Evolutionary conservation across 2,113 vertebrate species (phyloP).

Genomic region (Etheostoma spectabile): DNA sequence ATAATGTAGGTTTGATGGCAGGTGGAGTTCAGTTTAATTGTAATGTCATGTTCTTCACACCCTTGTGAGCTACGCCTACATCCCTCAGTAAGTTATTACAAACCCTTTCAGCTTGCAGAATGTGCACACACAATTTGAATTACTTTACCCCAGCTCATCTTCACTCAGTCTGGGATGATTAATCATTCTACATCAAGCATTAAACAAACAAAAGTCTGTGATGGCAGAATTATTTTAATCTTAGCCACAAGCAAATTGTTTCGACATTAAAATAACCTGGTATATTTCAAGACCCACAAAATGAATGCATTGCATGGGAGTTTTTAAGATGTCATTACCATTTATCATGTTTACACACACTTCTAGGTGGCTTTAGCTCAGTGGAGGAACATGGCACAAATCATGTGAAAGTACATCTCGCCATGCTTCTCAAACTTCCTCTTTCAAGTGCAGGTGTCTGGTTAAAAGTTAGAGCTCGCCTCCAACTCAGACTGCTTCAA

Average conservation of each 20-base stretch:
- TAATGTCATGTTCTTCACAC: background rate
- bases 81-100: background rate
- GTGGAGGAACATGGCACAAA: background rate
- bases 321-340: background rate
- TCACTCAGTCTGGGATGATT: background rate
- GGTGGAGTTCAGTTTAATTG: background rate
- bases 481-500: too few relatives aligned
- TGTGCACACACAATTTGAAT: background rate
- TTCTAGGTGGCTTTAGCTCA: background rate
- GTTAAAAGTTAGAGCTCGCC: too few relatives aligned
- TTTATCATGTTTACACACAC: background rate
- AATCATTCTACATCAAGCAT: background rate
- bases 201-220: background rate
- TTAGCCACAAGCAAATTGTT: background rate
- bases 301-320: background rate
- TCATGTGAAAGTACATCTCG: background rate
- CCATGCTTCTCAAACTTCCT: background rate
- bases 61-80: background rate
- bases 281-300: background rate
- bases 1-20: background rate
- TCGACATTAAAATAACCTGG: background rate
- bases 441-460: background rate
- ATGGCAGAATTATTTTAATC: background rate
- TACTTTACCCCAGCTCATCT: background rate
- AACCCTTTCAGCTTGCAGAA: background rate